These are phyloP conservation scores for Pasiphila rectangulata DNA, from an alignment of 2,888 invertebrate species.

Conservation along the genomic window DNA sequence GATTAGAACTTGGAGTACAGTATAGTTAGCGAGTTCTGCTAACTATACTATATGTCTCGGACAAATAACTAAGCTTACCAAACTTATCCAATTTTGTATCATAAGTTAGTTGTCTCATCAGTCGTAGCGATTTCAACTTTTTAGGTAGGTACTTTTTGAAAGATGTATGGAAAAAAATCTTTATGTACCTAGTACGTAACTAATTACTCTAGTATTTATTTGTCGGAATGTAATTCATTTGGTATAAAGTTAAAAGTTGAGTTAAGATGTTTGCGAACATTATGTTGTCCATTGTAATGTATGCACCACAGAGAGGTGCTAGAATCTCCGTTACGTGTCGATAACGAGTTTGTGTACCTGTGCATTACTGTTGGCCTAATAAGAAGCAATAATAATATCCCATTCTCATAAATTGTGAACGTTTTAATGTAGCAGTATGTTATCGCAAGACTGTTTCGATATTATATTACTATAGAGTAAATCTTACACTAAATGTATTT, in stretches of 20 bases:
- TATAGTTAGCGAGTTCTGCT: too few relatives aligned
- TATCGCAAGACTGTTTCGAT: conserved; percentile 3
- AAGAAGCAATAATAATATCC: not conserved
- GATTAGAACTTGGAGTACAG: too few relatives aligned
- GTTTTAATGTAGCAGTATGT: not conserved
- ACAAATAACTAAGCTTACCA: too few relatives aligned
- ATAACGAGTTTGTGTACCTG: conserved; percentile 2
- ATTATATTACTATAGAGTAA: too few relatives aligned
- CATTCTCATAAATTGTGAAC: not conserved
- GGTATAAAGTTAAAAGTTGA: not conserved
- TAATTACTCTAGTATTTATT: not conserved
- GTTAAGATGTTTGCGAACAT: too few relatives aligned
- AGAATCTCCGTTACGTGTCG: conserved; percentile 8
- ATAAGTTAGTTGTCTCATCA: too few relatives aligned
- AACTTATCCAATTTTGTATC: too few relatives aligned
- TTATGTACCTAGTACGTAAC: not conserved
- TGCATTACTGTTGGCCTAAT: conserved; percentile 13
- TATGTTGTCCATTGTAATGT: not conserved
- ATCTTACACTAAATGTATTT: too few relatives aligned
- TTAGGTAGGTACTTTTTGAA: not conserved
- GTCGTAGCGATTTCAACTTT: not conserved
- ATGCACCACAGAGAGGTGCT: conserved; percentile 8
- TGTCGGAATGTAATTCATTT: not conserved
- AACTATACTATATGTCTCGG: too few relatives aligned
- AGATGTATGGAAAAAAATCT: not conserved